Evolutionary conservation across 2,888 invertebrate genomes (phyloP), one percentile per base, ranked within the genome.

Genomic region (Callimorpha dominula): DNA sequence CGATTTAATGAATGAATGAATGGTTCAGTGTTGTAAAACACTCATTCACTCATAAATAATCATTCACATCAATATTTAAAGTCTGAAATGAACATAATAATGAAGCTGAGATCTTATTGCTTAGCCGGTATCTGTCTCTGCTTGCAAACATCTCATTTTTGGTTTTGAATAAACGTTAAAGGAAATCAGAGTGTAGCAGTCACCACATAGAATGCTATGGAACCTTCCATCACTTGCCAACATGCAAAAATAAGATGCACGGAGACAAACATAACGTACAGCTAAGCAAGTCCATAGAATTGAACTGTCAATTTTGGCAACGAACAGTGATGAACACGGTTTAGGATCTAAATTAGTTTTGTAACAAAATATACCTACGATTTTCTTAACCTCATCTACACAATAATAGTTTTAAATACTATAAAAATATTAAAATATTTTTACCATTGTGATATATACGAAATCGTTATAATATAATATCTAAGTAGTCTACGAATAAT

Each of bases 401-500:
- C 5, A 31, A 20, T 60, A 60, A 31, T 50, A 11, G 11, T 31
- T 60, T 46, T 60, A 31, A 31, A 60, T 31, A 60, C 60, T 60
- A 60, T 60, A 60, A 60, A 60, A 60, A 60, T 60, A 60, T 60
- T 60, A 46, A 46, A 46, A 46, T 46, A 46, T 57, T 20, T 60
- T 60, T 31, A 57, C 57, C 6, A 60, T 60, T 60, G 31, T 60
- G 60, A 60, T 60, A 31, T 60, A 60, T 60, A 5, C 2, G 7
- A 14, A 31, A 60, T 31, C 60, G 31, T 14, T 60, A 31, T 60
- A 31, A 60, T 60, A 31, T 20, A 57, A 50, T 60, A 60, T 60
- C 60, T 60, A 60, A 31, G 3, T 60, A 31, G 8, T 31, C 60
- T 31, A 60, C 14, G 60, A 60, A 31, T 12, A 60, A 46, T 46